Evolutionary conservation across 2,113 vertebrate genomes (phyloP).

Genomic region (Clarias batrachus): DNA sequence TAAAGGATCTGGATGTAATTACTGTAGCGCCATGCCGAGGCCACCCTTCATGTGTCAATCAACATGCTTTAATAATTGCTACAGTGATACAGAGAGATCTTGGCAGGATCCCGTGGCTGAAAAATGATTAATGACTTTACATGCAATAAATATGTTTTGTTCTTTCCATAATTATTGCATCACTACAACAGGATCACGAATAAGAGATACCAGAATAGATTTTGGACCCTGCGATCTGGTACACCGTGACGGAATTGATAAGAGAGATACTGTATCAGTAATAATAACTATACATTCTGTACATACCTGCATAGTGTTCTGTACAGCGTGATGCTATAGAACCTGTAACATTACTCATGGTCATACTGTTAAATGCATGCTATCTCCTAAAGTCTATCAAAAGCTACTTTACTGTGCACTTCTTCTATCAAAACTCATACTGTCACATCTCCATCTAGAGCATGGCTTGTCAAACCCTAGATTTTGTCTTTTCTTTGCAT

Average conservation of each 20-base stretch:
- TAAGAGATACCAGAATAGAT: not conserved
- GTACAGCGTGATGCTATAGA: too few species aligned
- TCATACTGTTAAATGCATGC: not conserved
- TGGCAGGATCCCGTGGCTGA: not conserved
- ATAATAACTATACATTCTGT: not conserved
- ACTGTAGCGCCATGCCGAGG: not conserved
- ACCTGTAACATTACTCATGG: not conserved
- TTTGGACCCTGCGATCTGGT: not conserved
- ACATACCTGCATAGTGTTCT: not conserved
- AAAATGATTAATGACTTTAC: not conserved
- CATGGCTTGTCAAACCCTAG: not conserved
- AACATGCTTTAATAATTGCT: not conserved
- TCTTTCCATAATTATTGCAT: not conserved
- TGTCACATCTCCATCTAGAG: not conserved
- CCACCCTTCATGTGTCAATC: not conserved
- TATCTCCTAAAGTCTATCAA: not conserved
- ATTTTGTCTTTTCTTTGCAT: not conserved
- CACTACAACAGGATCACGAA: not conserved
- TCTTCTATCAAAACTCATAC: not conserved
- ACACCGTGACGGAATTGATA: not conserved
- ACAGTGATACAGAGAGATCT: not conserved
- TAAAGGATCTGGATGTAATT: conserved; percentile 30
- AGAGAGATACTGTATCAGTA: not conserved
- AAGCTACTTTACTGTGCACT: not conserved
- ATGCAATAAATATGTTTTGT: not conserved